phyloP scores from a whole-genome alignment of 1,140 invertebrate genomes.

The Dreissena rostriformis region DNA sequence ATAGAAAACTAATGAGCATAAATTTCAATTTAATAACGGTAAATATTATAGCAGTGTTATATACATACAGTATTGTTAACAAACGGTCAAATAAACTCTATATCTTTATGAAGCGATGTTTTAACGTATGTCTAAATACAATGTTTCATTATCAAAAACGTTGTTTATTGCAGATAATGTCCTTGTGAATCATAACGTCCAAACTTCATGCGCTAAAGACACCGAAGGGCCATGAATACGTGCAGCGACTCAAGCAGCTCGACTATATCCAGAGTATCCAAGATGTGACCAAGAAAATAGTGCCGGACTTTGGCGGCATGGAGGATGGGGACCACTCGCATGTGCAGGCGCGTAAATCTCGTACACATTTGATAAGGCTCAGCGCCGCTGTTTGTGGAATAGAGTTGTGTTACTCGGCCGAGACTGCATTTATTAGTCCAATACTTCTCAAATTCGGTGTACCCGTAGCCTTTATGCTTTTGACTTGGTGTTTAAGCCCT shows the following conservation, averaged over 20 bases:
- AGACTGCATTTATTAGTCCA: slow-evolving; percentile 98
- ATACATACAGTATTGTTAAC: background rate
- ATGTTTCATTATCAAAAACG: too few relatives aligned
- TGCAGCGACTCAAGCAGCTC: slow-evolving; percentile 65
- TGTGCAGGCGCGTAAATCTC: slow-evolving; percentile 85
- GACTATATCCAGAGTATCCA: slow-evolving; percentile 57
- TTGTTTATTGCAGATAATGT: slow-evolving; percentile 62
- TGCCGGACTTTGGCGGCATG: slow-evolving; percentile 38
- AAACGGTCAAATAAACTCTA: too few relatives aligned
- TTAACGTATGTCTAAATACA: background rate
- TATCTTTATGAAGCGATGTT: too few relatives aligned
- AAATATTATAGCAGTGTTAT: background rate
- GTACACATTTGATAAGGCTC: slow-evolving; percentile 91
- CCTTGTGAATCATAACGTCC: slow-evolving; percentile 71
- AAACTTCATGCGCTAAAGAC: slow-evolving; percentile 70
- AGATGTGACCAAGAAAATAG: slow-evolving; percentile 39
- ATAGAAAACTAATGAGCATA: too few relatives aligned
- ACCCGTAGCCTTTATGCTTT: slow-evolving; percentile 94
- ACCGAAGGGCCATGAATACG: slow-evolving; percentile 65
- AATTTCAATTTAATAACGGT: too few relatives aligned
- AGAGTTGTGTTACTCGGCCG: slow-evolving; percentile 98
- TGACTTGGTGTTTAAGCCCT: slow-evolving; percentile 94
- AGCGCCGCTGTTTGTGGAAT: slow-evolving; percentile 98
- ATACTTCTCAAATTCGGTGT: slow-evolving; percentile 96
- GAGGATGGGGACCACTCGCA: slow-evolving; percentile 49